A percentile compares a stretch with the other conserved stretches of the same genome.
Evolutionary conservation across 2,888 invertebrate genomes (phyloP).

Genomic region (Eilema depressum): DNA sequence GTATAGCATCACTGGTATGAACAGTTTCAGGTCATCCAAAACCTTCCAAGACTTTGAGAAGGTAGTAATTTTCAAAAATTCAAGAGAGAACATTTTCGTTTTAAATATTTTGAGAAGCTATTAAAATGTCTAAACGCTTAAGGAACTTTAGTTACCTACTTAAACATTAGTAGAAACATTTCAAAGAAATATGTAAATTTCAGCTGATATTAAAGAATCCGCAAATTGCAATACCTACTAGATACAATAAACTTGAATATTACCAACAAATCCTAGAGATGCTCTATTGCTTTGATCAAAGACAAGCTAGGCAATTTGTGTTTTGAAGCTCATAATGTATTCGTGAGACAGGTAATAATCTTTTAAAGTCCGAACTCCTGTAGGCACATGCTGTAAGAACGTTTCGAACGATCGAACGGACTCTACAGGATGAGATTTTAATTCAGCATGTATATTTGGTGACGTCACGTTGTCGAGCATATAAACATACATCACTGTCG

Average conservation of each 20-base stretch:
- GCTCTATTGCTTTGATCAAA: neutral
- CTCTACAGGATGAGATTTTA: too few species aligned
- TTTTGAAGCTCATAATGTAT: conserved; percentile 1
- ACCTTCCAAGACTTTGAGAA: neutral
- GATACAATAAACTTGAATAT: neutral
- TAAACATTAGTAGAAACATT: neutral
- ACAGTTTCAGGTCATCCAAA: too few species aligned
- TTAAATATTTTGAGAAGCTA: neutral
- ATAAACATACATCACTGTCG: too few species aligned
- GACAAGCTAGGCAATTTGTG: neutral
- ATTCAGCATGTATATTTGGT: too few species aligned
- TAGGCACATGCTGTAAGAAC: too few species aligned
- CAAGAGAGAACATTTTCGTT: neutral
- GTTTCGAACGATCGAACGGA: too few species aligned
- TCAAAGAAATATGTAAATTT: neutral
- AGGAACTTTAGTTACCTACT: too few species aligned
- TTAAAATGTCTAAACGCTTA: conserved; percentile 1
- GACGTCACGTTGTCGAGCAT: too few species aligned
- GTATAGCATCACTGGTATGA: too few species aligned
- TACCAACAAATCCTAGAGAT: neutral
- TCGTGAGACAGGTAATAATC: neutral
- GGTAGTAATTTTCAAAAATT: neutral
- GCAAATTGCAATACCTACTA: neutral
- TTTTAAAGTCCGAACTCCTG: neutral
- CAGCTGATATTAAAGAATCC: neutral